Evolutionary conservation across 2,888 invertebrate species (phyloP).

Genomic region (Alentia gelatinosa): DNA sequence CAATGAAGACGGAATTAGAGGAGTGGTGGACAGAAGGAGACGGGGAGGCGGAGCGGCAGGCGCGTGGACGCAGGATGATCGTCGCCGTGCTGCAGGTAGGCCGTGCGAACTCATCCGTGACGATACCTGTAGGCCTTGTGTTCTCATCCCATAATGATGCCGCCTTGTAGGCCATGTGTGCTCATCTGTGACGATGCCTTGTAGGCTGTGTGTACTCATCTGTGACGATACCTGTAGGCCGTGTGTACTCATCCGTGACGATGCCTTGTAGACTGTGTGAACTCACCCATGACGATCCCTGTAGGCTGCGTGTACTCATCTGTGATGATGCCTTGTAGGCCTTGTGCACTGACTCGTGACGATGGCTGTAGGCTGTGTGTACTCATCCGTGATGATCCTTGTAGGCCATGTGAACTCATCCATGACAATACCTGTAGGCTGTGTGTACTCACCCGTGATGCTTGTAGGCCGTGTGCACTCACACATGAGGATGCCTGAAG

Average conservation of each 20-base stretch:
- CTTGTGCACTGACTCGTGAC: background rate
- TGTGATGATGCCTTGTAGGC: background rate
- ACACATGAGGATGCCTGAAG: background rate
- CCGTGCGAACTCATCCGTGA: background rate
- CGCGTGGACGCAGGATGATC: background rate
- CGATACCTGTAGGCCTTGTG: background rate
- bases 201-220: background rate
- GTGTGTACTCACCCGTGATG: too few species aligned
- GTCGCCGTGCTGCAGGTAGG: background rate
- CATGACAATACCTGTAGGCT: too few species aligned
- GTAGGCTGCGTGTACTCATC: background rate
- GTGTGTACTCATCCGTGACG: too few species aligned
- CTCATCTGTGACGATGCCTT: too few species aligned
- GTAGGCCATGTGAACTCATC: background rate
- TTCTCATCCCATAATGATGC: background rate
- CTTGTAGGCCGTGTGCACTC: background rate
- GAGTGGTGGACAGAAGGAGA: background rate
- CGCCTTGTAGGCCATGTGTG: too few species aligned
- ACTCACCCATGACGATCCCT: background rate
- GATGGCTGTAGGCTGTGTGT: too few species aligned
- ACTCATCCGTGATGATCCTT: too few species aligned
- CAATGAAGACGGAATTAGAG: too few species aligned
- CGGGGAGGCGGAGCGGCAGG: background rate
- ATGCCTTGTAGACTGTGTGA: too few species aligned
- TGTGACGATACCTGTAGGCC: too few species aligned